These are phyloP conservation scores for Drosophila murphyi DNA, from an alignment of 1,140 invertebrate genomes.

Conservation along the genomic window DNA sequence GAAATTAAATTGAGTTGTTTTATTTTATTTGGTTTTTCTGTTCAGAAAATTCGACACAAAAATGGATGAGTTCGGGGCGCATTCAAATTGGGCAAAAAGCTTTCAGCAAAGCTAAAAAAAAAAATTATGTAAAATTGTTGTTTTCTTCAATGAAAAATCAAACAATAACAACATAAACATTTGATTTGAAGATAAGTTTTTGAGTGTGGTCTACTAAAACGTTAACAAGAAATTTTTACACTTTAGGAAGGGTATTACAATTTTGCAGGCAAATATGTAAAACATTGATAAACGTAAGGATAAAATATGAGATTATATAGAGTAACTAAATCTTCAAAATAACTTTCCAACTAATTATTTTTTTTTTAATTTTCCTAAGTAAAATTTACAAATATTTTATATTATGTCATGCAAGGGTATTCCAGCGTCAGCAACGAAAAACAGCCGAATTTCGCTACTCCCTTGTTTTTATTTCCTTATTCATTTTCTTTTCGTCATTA, in stretches of 20 bases:
- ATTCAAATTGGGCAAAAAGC: constrained; percentile 25
- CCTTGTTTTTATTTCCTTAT: not conserved
- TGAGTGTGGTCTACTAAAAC: constrained; percentile 24
- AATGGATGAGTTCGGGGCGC: constrained; percentile 36
- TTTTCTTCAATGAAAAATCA: constrained; percentile 28
- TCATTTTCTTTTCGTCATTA: constrained; percentile 18
- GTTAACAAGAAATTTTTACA: constrained; percentile 33
- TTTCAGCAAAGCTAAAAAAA: constrained; percentile 15
- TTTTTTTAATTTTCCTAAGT: too few relatives aligned
- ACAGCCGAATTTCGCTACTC: too few relatives aligned
- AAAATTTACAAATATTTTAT: not conserved
- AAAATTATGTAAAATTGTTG: constrained; percentile 69
- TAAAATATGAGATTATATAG: too few relatives aligned
- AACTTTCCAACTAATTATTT: too few relatives aligned
- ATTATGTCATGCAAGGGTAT: not conserved
- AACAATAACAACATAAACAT: constrained; percentile 12
- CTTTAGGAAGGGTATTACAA: constrained; percentile 1
- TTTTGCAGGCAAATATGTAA: not conserved
- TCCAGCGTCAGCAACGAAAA: not conserved
- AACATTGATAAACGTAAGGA: too few relatives aligned
- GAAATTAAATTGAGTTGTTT: constrained; percentile 74
- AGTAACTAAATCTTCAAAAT: too few relatives aligned
- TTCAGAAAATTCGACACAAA: constrained; percentile 32
- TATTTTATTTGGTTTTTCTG: constrained; percentile 14
- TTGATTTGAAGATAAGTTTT: constrained; percentile 26